Conservation (phyloP, 2,113 vertebrate genomes). For the Chaenogobius annularis region DNA sequence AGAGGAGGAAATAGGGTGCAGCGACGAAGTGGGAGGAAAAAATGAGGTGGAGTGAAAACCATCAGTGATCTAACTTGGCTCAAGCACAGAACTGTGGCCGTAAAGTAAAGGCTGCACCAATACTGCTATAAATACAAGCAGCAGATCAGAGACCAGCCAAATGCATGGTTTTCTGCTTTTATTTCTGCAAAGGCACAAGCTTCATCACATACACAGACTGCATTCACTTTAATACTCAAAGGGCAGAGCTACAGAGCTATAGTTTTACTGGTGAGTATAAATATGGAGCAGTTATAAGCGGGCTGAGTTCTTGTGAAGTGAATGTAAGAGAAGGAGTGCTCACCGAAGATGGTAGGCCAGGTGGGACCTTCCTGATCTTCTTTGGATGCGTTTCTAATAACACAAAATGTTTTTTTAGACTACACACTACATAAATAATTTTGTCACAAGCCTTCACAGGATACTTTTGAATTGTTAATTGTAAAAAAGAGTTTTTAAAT, state of each 20-base stretch:
- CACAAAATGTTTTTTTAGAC: conserved; percentile 6
- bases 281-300: conserved; percentile 34
- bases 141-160: conserved; percentile 61
- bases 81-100: conserved; percentile 57
- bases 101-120: conserved; percentile 69
- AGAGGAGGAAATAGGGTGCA: conserved; percentile 61
- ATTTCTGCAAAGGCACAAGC: conserved; percentile 54
- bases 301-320: conserved; percentile 9
- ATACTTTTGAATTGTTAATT: not conserved
- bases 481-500: not conserved
- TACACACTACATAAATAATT: conserved; percentile 21
- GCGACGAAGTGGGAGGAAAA: conserved; percentile 53
- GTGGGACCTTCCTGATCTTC: conserved; percentile 95
- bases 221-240: conserved; percentile 30
- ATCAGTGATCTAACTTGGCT: conserved; percentile 60
- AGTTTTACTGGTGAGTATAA: conserved; percentile 45
- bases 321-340: conserved; percentile 56
- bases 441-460: not conserved
- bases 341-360: conserved; percentile 94
- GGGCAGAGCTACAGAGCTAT: conserved; percentile 34
- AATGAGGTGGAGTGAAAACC: conserved; percentile 58
- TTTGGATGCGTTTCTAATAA: conserved; percentile 88
- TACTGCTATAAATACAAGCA: conserved; percentile 72
- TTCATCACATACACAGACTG: conserved; percentile 26
- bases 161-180: conserved; percentile 43